Evolutionary conservation across 2,113 vertebrate species (phyloP), one percentile per base, ranked within the genome.

Genomic region (Catharus fuscescens): DNA sequence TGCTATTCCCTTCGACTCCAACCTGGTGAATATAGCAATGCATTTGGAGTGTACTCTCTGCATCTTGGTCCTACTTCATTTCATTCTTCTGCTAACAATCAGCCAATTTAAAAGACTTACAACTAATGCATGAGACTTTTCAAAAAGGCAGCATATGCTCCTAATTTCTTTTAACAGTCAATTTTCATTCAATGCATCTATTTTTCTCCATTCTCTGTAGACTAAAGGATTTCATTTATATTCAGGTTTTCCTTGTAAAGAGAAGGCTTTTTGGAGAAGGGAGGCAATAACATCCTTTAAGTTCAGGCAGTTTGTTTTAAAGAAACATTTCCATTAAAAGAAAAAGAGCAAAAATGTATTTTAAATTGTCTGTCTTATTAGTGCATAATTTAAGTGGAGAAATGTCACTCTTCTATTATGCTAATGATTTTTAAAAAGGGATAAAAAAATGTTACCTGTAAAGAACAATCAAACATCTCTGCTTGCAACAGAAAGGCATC

Each of bases 141-240:
- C 60, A 72, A 87, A 93, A 96, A 73, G 81, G 32, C 57, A 89
- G 42, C 5, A 10, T 90, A 85, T 90, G 70, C 61, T 91, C 21
- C 84, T 97, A 94, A 96, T 97, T 96, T 96, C 60, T 70, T 91
- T 96, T 93, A 96, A 92, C 80, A 93, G 78, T 82, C 83, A 86
- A 86, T 76, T 96, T 96, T 88, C 80, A 81, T 92, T 92, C 80
- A 79, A 87, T 92, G 92, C 80, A 85, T 93, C 80, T 81, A 79
- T 34, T 88, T 94, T 95, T 88, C 47, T 79, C 48, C 29, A 54
- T 90, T 91, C 70, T 95, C 85, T 40, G 32, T 76, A 86, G 90
- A 82, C 59, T 69, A 57, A 92, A 96, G 60, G 32, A 84, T 88
- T 96, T 88, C 73, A 94, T 95, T 94, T 95, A 36, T 87, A 89